Conservation (phyloP, 2,113 vertebrate species). For the Tretioscincus oriximinensis region DNA sequence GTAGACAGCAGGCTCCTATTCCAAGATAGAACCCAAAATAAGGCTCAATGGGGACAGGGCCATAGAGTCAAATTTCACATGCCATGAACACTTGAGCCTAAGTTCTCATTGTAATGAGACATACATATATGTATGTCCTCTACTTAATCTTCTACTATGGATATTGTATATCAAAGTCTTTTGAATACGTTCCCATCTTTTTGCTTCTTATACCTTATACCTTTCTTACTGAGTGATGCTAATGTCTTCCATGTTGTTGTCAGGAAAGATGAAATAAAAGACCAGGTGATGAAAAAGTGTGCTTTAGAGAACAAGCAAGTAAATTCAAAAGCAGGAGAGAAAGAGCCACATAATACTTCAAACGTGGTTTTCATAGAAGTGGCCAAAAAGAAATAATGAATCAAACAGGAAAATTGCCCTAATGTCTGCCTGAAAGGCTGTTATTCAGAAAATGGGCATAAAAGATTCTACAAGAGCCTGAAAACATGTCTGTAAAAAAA, state of each 20-base stretch:
- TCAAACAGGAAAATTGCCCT: conserved; percentile 62
- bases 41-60: too few species aligned
- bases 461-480: conserved; percentile 48
- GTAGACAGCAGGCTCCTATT: too few species aligned
- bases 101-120: background rate
- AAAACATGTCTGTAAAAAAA: conserved; percentile 61
- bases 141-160: background rate
- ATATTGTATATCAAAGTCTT: conserved; percentile 7
- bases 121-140: too few species aligned
- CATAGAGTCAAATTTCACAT: background rate
- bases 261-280: conserved; percentile 27
- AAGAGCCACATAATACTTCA: conserved; percentile 58
- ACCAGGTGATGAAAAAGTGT: conserved; percentile 51
- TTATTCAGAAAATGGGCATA: conserved; percentile 52
- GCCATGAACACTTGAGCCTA: background rate
- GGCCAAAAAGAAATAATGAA: conserved; percentile 66
- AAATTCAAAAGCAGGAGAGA: conserved; percentile 44
- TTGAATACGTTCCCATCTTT: conserved; percentile 13
- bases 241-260: conserved; percentile 26
- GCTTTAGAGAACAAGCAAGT: conserved; percentile 55
- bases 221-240: background rate
- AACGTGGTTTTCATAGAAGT: conserved; percentile 53
- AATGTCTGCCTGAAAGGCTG: conserved; percentile 57
- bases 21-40: too few species aligned
- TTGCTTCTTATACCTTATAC: conserved; percentile 27